Percentiles rank a stretch among this genome's conserved stretches.
These are phyloP conservation scores for Astreopora myriophthalma DNA, from an alignment of 64 coral and sea anemone species.

Conservation along the genomic window DNA sequence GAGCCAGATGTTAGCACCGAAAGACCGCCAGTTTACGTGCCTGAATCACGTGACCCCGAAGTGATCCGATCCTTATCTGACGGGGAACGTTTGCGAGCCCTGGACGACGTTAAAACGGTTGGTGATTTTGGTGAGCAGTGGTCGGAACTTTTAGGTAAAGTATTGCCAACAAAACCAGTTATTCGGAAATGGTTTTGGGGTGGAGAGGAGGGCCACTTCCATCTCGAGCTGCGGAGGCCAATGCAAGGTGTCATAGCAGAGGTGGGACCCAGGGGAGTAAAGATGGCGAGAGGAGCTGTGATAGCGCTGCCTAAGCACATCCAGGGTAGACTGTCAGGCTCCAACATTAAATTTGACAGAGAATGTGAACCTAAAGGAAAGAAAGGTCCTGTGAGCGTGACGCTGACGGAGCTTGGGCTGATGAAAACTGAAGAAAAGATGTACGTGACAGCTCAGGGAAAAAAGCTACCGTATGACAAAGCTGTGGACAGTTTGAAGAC, in stretches of 20 bases:
- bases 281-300: conserved; percentile 84
- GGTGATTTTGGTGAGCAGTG: conserved; percentile 63
- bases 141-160: conserved; percentile 74
- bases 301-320: conserved; percentile 80
- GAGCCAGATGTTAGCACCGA: conserved; percentile 71
- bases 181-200: conserved; percentile 74
- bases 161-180: conserved; percentile 89
- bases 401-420: conserved; percentile 78
- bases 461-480: conserved; percentile 79
- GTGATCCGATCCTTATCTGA: conserved; percentile 75
- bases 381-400: conserved; percentile 84
- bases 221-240: conserved; percentile 75
- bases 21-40: conserved; percentile 72
- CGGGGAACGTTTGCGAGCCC: conserved; percentile 58
- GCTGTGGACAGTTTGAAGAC: conserved; percentile 81
- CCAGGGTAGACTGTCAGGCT: conserved; percentile 30
- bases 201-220: conserved; percentile 40
- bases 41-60: conserved; percentile 90
- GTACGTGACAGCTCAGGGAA: conserved; percentile 84
- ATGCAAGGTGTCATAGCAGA: conserved; percentile 73
- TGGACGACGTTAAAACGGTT: conserved; percentile 66
- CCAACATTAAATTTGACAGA: conserved; percentile 66
- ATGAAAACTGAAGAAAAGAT: conserved; percentile 60
- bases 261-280: conserved; percentile 89
- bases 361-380: conserved; percentile 90